Base-by-base conservation (phyloP, 2,888 invertebrate species). In the Megamerina dolium region DNA sequence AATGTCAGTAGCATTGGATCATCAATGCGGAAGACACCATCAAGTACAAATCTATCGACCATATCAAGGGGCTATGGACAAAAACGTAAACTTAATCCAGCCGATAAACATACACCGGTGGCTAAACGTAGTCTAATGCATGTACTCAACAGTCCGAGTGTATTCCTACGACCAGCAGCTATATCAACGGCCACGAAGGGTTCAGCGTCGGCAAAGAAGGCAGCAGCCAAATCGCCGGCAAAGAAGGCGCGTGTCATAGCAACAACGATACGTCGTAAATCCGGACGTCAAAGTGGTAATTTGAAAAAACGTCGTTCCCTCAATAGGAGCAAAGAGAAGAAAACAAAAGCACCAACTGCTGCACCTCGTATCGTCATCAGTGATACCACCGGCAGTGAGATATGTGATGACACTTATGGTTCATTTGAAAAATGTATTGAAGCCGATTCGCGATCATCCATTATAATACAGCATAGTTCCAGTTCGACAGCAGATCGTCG, bases 121-220 rank as follows among this genome's bases (percentile, higher is more conserved):
- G 68, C 66, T 3, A 71, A 68, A 43, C 60, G 70, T 2, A 69
- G 58, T 34, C 51, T 71, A 3, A 49, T 68, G 34, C 48, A 47
- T 12, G 57, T 59, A 2, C 41, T 64, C 10, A 59, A 46, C 39
- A 58, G 63, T 13, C 57, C 66, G 2, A 47, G 55, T 5, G 45
- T 58, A n/a, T 55, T 52, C 38, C 41, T 54, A 2, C 55, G 51
- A 31, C 51, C 52, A 3, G 43, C 39, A 3, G 39, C 41, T 2
- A 41, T 45, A 14, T 49, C 38, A 32, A 26, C n/a, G 3, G 33
- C 32, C 17, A 17, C 36, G 6, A 35, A 21, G 10, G 14, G 31
- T 18, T 12, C 17, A 14, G 14, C 36, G 12, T 8, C 18, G 16
- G 29, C 27, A 9, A 10, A 21, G 23, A 52, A 42, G 37, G 46